A percentile compares a stretch with the other conserved stretches of the same genome.
Conservation (phyloP, 2,797 vertebrate species). For the Pseudomugil tenellus region DNA sequence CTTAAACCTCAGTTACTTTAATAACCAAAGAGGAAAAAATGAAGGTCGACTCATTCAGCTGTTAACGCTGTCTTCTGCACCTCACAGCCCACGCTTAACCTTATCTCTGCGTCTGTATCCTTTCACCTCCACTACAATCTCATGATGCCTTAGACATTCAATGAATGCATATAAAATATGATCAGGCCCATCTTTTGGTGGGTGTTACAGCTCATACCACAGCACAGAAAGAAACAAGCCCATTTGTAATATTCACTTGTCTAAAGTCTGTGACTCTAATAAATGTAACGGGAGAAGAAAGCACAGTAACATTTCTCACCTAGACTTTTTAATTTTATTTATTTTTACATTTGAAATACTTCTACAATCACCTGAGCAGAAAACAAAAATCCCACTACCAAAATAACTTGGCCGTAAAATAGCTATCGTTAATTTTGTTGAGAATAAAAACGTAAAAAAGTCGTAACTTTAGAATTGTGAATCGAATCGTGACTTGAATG, state of each 20-base stretch:
- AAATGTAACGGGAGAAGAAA: too few relatives aligned
- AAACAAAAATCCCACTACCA: too few relatives aligned
- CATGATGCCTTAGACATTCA: slow-evolving; percentile 58
- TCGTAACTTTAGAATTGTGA: too few relatives aligned
- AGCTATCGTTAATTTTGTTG: too few relatives aligned
- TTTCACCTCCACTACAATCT: slow-evolving; percentile 50
- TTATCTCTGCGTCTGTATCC: slow-evolving; percentile 45
- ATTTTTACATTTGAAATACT: slow-evolving; percentile 39
- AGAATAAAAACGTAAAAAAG: too few relatives aligned
- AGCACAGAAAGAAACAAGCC: slow-evolving; percentile 37
- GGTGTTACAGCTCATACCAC: slow-evolving; percentile 45
- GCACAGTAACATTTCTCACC: slow-evolving; percentile 26
- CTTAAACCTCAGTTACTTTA: slow-evolving; percentile 38
- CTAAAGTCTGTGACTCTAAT: slow-evolving; percentile 43
- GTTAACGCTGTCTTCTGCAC: slow-evolving; percentile 39
- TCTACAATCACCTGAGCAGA: slow-evolving; percentile 19
- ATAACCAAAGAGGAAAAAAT: slow-evolving; percentile 38
- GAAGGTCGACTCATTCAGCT: slow-evolving; percentile 58
- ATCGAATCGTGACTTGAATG: too few relatives aligned
- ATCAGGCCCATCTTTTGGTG: slow-evolving; percentile 41
- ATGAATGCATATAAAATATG: slow-evolving; percentile 55
- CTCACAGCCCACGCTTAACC: slow-evolving; percentile 30
- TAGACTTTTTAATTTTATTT: slow-evolving; percentile 43
- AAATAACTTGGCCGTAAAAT: too few relatives aligned
- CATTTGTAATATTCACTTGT: slow-evolving; percentile 59